Percentiles rank a stretch among this genome's conserved stretches.
phyloP scores from a whole-genome alignment of 92 coral and sea anemone genomes.

The Heliopora coerulea region DNA sequence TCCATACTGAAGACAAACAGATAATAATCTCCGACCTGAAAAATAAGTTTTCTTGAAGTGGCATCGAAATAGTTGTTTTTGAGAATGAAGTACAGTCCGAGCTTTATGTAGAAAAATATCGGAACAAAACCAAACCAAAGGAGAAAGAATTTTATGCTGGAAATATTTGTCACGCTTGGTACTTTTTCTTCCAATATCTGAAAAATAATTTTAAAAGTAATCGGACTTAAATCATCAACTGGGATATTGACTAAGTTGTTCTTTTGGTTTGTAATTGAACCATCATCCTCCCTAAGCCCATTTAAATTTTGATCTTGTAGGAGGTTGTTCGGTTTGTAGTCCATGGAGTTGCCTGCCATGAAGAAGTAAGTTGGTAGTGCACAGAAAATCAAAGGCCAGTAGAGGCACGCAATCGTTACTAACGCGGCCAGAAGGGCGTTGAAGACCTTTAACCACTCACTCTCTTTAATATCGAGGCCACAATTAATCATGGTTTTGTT shows the following conservation, averaged over 20 bases:
- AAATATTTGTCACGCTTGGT: no score
- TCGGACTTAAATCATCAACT: conserved; percentile 51
- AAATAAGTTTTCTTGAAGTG: conserved; percentile 44
- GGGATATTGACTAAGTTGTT: conserved; percentile 19
- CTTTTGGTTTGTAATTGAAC: no score
- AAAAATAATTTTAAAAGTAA: conserved; percentile 26
- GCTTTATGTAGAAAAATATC: conserved; percentile 45
- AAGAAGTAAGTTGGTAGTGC: conserved; percentile 18
- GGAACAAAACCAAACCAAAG: conserved; percentile 52
- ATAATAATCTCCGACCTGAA: conserved; percentile 42
- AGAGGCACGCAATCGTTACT: conserved; percentile 26
- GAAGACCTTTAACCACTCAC: conserved; percentile 46
- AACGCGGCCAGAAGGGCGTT: conserved; percentile 38
- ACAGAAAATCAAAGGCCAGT: conserved; percentile 46
- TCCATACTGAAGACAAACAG: conserved; percentile 43
- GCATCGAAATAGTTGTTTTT: conserved; percentile 41
- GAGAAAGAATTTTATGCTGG: conserved; percentile 25
- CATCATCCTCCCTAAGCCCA: no score
- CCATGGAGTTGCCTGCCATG: no score
- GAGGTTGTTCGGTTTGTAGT: no score
- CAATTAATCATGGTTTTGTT: conserved; percentile 33
- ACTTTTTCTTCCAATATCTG: background rate
- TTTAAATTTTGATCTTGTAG: no score
- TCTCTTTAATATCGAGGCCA: conserved; percentile 33
- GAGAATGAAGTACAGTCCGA: conserved; percentile 44